Percentiles rank a stretch among this genome's conserved stretches.
Conservation (phyloP, 2,888 invertebrate species). For the Yponomeuta evonymella region DNA sequence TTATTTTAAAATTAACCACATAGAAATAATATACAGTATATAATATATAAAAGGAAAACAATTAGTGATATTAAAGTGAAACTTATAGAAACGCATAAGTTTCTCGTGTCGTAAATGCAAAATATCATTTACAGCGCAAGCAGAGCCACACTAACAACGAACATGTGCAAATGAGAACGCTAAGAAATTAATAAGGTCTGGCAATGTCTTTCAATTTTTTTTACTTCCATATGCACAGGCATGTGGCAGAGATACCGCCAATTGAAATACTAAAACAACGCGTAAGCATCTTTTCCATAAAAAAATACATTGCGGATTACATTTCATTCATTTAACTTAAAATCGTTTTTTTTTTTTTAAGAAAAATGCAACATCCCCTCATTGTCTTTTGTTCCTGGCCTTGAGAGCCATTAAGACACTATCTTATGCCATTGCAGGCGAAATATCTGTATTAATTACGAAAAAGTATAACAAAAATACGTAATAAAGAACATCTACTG, state of each 20-base stretch:
- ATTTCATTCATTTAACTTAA: slow-evolving; percentile 37
- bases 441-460: slow-evolving; percentile 61
- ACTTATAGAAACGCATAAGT: slow-evolving; percentile 40
- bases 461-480: slow-evolving; percentile 71
- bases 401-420: slow-evolving; percentile 59
- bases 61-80: slow-evolving; percentile 64
- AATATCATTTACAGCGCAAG: slow-evolving; percentile 30
- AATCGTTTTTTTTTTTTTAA: slow-evolving; percentile 37
- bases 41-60: slow-evolving; percentile 50
- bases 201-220: slow-evolving; percentile 52
- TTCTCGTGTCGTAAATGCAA: not conserved
- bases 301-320: slow-evolving; percentile 33
- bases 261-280: slow-evolving; percentile 1
- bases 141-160: slow-evolving; percentile 55
- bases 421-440: slow-evolving; percentile 61
- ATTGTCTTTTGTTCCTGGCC: slow-evolving; percentile 71
- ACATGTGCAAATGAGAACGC: slow-evolving; percentile 52
- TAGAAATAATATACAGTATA: slow-evolving; percentile 60
- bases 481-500: slow-evolving; percentile 68
- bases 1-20: slow-evolving; percentile 59
- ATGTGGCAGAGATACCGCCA: not conserved
- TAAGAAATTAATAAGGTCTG: slow-evolving; percentile 50
- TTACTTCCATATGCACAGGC: no score
- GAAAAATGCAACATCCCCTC: slow-evolving; percentile 67
- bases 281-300: not conserved